Base-by-base conservation (phyloP, 1,140 invertebrate genomes). In the Monochamus saltuarius region DNA sequence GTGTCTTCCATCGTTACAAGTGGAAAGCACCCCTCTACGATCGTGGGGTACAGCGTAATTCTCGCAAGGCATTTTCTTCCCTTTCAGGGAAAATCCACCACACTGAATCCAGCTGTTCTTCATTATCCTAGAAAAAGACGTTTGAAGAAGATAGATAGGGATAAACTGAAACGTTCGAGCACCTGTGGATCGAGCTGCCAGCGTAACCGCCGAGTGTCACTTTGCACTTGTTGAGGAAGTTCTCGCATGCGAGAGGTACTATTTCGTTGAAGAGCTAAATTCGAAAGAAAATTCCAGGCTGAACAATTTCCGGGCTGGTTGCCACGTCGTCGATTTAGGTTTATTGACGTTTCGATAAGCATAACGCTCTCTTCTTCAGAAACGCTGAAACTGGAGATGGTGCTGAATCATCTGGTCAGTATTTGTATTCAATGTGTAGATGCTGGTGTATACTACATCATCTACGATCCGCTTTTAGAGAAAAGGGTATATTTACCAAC, bases 41-140 rank as follows among this genome's bases (percentile, higher is more conserved):
- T 83, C 78, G 60, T 81, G 80, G 4, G 78, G 79, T n/a, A 82
- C 67, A n/a, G 77, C 75, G 62, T 80, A 83, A 60, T 82, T 82
- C 71, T 83, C 82, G 59, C 80, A 82, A 34, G 75, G 73, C 59
- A 80, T 71, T 11, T 74, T 68, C 0, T 67, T 67, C 7, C 59
- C 60, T 60, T 77, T 72, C 7, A 81, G 58, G 38, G 74, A 68
- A 60, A 70, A 81, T 22, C 80, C 80, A 1, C 81, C 81, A 46
- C 77, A 77, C 62, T 83, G 82, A 34, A 83, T 77, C 81, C 80
- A 83, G 46, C 78, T 72, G 45, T 76, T 75, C 66, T 77, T 77
- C 7, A 81, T 78, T 13, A 83, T 79, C 13, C 80, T 77, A 7
- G 16, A 7, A 16, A 42, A 42, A n/a, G 39, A 42, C 39, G 16